phyloP scores from a whole-genome alignment of 2,113 vertebrate genomes.

The Petroica traversi region DNA sequence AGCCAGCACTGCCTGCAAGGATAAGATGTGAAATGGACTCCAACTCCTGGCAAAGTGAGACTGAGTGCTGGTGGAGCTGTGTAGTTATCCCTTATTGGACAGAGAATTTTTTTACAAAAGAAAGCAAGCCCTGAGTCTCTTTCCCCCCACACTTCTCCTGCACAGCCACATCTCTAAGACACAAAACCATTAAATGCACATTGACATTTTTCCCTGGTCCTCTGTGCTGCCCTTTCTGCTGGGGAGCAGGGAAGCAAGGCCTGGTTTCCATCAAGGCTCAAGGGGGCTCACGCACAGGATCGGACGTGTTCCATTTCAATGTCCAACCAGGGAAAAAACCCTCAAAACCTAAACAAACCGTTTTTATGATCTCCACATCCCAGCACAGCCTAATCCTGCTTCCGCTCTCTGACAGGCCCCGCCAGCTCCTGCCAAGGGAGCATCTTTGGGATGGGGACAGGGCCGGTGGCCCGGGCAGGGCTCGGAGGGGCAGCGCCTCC shows the following conservation, averaged over 20 bases:
- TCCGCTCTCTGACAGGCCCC: background rate
- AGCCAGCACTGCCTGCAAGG: background rate
- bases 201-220: background rate
- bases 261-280: conserved; percentile 41
- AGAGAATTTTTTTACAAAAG: background rate
- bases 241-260: background rate
- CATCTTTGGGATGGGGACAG: background rate
- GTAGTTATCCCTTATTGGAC: background rate
- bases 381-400: background rate
- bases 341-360: background rate
- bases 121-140: background rate
- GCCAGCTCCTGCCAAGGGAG: background rate
- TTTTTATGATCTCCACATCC: conserved; percentile 12
- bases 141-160: background rate
- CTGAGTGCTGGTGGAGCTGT: background rate
- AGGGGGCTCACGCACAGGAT: background rate
- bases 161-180: background rate
- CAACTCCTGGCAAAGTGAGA: background rate
- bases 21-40: background rate
- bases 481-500: background rate
- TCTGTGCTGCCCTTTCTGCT: conserved; percentile 20
- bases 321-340: background rate
- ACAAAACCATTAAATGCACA: conserved; percentile 37
- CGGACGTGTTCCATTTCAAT: conserved; percentile 47
- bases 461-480: background rate